Evolutionary conservation across 1,140 invertebrate species (phyloP).

Genomic region (Drosophila rufa): DNA sequence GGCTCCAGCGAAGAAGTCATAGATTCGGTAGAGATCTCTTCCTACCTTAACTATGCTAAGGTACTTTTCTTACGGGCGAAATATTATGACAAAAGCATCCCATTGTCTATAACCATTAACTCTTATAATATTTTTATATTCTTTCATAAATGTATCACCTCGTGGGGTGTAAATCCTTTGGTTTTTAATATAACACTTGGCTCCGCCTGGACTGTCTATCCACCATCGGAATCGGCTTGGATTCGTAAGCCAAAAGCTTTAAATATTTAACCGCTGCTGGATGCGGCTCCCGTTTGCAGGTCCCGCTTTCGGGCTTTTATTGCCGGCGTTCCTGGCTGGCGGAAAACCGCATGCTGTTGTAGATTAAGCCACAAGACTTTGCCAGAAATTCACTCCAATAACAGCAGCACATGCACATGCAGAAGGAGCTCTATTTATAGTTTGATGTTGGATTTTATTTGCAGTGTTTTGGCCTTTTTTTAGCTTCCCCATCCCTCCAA

Average conservation of each 20-base stretch:
- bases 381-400: constrained; percentile 66
- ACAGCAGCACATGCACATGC: constrained; percentile 24
- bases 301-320: constrained; percentile 41
- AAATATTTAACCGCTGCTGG: constrained; percentile 48
- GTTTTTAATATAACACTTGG: neutral
- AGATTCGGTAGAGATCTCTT: too few species aligned
- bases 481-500: neutral
- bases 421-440: constrained; percentile 54
- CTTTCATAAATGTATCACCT: constrained; percentile 14
- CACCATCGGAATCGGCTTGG: constrained; percentile 7
- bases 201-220: constrained; percentile 2
- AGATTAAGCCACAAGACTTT: constrained; percentile 70
- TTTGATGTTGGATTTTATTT: constrained; percentile 59
- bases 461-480: constrained; percentile 21
- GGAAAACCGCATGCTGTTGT: constrained; percentile 62
- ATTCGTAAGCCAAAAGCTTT: constrained; percentile 24
- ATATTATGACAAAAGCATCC: neutral
- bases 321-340: constrained; percentile 46
- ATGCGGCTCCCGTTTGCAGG: constrained; percentile 28
- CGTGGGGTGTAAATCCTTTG: neutral
- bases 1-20: too few species aligned
- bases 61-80: too few species aligned
- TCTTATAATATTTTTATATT: neutral
- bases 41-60: too few species aligned
- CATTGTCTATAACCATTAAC: neutral